Evolutionary conservation across 2,797 vertebrate genomes (phyloP).

Genomic region (Rhynchonycteris naso): DNA sequence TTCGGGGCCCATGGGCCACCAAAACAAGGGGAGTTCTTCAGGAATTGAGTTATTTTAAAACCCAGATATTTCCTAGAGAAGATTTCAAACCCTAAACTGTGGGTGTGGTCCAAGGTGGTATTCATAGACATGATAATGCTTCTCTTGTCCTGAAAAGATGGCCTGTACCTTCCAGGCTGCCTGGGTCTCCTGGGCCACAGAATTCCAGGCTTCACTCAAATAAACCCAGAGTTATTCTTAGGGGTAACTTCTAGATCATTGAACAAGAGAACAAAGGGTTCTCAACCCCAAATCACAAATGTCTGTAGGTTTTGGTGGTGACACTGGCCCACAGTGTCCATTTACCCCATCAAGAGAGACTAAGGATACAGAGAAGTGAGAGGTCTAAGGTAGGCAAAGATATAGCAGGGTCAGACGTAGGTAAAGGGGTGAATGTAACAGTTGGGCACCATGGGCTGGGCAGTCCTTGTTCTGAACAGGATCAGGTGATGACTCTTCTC

Average conservation of each 20-base stretch:
- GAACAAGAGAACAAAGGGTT: background rate
- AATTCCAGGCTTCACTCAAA: background rate
- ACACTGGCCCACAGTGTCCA: background rate
- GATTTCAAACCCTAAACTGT: background rate
- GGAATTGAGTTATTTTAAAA: background rate
- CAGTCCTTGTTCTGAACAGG: background rate
- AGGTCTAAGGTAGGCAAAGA: background rate
- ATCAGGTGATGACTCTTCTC: background rate
- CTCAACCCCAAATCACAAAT: background rate
- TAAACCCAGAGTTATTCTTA: background rate
- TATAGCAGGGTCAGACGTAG: background rate
- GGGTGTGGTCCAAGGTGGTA: no score
- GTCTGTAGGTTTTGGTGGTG: background rate
- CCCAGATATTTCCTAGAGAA: background rate
- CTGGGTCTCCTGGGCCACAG: background rate
- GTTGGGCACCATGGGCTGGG: fast-evolving
- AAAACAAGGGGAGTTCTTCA: background rate
- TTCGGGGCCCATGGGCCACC: background rate
- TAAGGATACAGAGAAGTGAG: no score
- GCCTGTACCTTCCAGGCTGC: fast-evolving
- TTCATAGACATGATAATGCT: background rate
- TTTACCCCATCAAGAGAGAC: background rate
- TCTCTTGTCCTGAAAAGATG: background rate
- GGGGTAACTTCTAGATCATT: background rate
- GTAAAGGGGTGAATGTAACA: background rate